A percentile compares a stretch with the other conserved stretches of the same genome.
Conservation (phyloP, 2,797 vertebrate species). For the Tachyglossus aculeatus region DNA sequence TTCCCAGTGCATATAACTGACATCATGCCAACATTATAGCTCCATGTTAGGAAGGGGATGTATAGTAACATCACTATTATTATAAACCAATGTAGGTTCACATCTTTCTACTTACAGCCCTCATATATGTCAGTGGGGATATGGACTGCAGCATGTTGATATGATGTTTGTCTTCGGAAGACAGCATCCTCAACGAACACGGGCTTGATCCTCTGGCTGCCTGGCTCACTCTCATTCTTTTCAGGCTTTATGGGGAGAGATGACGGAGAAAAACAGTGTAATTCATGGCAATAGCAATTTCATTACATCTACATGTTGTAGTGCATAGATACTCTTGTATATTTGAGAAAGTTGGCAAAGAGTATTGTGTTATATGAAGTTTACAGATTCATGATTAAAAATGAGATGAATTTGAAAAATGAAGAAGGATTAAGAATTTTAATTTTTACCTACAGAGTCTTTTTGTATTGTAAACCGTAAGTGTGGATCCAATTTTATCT, state of each 20-base stretch:
- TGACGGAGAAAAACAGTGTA: constrained; percentile 50
- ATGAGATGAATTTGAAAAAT: too few relatives aligned
- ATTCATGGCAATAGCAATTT: not conserved
- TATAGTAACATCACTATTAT: not conserved
- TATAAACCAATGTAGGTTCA: not conserved
- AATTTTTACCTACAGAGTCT: too few relatives aligned
- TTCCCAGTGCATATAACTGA: not conserved
- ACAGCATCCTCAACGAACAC: constrained; percentile 89
- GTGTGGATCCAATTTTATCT: too few relatives aligned
- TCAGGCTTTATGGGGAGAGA: constrained; percentile 80
- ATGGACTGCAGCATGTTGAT: constrained; percentile 95
- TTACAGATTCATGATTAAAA: not conserved
- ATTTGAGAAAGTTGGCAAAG: not conserved
- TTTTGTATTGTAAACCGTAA: too few relatives aligned
- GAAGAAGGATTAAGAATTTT: too few relatives aligned
- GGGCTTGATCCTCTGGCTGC: constrained; percentile 88
- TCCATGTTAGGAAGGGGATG: not conserved
- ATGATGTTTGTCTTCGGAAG: constrained; percentile 89
- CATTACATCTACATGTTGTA: not conserved
- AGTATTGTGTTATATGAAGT: constrained; percentile 7
- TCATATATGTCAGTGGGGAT: constrained; percentile 99
- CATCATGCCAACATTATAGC: not conserved
- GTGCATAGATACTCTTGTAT: not conserved
- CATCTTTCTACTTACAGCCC: constrained; percentile 87
- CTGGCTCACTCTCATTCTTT: constrained; percentile 87